Percentiles rank a stretch among this genome's conserved stretches.
Conservation (phyloP, 2,113 vertebrate genomes). For the Nycticebus coucang region DNA sequence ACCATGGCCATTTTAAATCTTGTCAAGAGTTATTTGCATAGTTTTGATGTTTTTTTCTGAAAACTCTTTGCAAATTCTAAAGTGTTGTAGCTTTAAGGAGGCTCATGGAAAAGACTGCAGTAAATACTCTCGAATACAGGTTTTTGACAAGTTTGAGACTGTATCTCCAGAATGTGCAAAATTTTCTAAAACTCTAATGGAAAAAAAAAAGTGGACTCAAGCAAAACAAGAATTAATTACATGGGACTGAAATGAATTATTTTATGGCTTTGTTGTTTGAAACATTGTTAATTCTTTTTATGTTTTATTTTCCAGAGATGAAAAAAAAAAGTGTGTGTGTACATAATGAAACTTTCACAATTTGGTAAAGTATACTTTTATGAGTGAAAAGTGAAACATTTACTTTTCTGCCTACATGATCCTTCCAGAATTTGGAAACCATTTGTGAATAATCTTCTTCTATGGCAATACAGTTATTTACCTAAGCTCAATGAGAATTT, state of each 20-base stretch:
- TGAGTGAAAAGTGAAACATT: neutral
- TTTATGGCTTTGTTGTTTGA: neutral
- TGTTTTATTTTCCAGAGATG: neutral
- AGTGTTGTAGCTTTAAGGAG: neutral
- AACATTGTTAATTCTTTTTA: neutral
- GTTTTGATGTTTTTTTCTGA: neutral
- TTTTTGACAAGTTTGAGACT: neutral
- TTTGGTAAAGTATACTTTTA: neutral
- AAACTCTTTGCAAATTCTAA: neutral
- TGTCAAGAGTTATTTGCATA: neutral
- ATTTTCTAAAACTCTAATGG: neutral
- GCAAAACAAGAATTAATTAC: neutral
- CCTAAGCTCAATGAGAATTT: neutral
- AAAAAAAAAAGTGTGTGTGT: neutral
- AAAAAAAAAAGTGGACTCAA: neutral
- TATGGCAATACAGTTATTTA: neutral
- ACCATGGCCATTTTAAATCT: neutral
- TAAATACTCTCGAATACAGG: neutral
- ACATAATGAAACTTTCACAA: neutral
- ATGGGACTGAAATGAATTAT: neutral
- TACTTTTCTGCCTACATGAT: neutral
- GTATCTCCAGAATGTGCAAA: neutral
- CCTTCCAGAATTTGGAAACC: neutral
- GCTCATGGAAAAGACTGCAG: neutral
- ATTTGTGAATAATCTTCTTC: neutral